Percentiles rank a stretch among this genome's conserved stretches.
phyloP scores from a whole-genome alignment of 2,113 vertebrate species.

The Acanthochromis polyacanthus region DNA sequence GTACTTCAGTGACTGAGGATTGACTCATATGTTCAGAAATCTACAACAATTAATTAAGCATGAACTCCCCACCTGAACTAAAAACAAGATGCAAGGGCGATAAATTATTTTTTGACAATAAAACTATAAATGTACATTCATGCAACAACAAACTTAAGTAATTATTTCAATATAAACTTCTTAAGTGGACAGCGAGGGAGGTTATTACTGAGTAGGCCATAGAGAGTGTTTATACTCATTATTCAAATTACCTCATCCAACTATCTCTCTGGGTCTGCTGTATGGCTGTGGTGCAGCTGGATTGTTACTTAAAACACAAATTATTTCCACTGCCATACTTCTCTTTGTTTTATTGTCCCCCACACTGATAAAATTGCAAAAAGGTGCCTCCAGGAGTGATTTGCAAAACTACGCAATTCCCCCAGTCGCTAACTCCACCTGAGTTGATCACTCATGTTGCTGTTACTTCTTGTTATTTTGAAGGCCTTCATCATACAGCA shows the following conservation, averaged over 20 bases:
- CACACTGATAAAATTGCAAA: conserved; percentile 45
- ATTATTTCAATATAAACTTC: conserved; percentile 58
- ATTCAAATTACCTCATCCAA: conserved; percentile 77
- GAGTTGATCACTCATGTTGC: background rate
- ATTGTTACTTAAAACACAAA: conserved; percentile 68
- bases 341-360: conserved; percentile 58
- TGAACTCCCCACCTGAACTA: conserved; percentile 16
- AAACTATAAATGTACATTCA: conserved; percentile 39
- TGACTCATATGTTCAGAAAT: conserved; percentile 8
- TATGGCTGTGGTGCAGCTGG: conserved; percentile 58
- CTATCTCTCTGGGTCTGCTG: conserved; percentile 66
- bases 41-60: conserved; percentile 8
- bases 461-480: conserved; percentile 38
- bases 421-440: conserved; percentile 19
- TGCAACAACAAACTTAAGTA: conserved; percentile 40
- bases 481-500: conserved; percentile 32
- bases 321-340: conserved; percentile 48
- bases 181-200: conserved; percentile 62
- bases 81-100: conserved; percentile 25
- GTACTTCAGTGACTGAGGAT: background rate
- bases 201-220: conserved; percentile 53
- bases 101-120: conserved; percentile 41
- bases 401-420: conserved; percentile 57
- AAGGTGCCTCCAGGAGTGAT: conserved; percentile 45
- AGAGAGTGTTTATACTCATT: conserved; percentile 77